A percentile compares a stretch with the other conserved stretches of the same genome.
phyloP scores from a whole-genome alignment of 2,888 invertebrate species.

The Drosophila paranaensis region DNA sequence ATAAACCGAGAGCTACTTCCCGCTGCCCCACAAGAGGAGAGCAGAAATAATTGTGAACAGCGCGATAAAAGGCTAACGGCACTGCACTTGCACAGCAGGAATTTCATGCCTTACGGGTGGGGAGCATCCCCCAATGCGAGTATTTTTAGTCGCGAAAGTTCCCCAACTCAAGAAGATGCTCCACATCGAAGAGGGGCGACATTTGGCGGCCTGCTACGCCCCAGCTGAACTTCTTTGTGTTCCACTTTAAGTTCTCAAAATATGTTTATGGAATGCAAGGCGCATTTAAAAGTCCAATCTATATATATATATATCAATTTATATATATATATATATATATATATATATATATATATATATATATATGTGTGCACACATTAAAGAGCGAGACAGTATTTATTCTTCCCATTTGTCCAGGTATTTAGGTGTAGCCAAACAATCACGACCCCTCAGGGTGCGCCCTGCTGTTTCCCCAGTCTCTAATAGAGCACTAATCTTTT shows the following conservation, averaged over 20 bases:
- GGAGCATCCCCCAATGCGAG: conserved; percentile 4
- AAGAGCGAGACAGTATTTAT: conserved; percentile 16
- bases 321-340: neutral
- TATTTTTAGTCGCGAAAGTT: conserved; percentile 37
- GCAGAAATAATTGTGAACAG: conserved; percentile 3
- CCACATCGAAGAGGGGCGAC: conserved; percentile 32
- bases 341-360: conserved; percentile 2
- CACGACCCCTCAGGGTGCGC: conserved; percentile 31
- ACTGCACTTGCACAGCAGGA: conserved; percentile 39
- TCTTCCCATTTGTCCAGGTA: conserved; percentile 53
- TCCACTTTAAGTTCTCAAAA: conserved; percentile 46
- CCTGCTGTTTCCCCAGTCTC: conserved; percentile 29
- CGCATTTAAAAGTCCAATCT: conserved; percentile 8
- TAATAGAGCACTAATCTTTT: conserved; percentile 36
- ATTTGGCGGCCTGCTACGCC: conserved; percentile 14
- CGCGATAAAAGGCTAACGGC: conserved; percentile 24
- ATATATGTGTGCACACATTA: neutral
- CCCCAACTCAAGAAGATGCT: conserved; percentile 14
- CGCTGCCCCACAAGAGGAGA: conserved; percentile 8
- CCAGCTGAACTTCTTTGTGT: conserved; percentile 31
- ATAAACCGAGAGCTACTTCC: conserved; percentile 21
- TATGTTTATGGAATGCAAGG: conserved; percentile 54
- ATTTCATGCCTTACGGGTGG: conserved; percentile 12
- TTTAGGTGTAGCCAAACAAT: conserved; percentile 60
- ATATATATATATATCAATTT: conserved; percentile 12